Base-by-base conservation (phyloP, 2,888 invertebrate species). In the Cacoxenus indagator region DNA sequence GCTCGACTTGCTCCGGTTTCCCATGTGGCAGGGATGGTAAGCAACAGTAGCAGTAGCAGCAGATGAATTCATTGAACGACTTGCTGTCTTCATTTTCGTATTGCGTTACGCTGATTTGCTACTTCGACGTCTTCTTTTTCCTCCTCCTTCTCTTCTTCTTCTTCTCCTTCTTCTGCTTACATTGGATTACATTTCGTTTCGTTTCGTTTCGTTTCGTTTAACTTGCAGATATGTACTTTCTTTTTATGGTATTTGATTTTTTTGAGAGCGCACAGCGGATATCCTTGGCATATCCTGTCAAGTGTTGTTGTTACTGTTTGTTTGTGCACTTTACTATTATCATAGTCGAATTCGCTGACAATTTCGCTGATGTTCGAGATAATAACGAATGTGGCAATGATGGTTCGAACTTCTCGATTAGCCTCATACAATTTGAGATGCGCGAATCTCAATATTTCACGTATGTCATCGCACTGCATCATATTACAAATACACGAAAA, bases 221-320 rank as follows among this genome's bases (percentile, higher is more conserved):
- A 8, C 17, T 48, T 48, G 14, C 48, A 5, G 9, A 17, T 48
- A 19, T 19, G 48, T 48, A 17, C 17, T 19, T 48, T 48, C 8
- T 48, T 19, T 48, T 17, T 6, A 9, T 51, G 8, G 19, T 22
- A 9, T 19, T 51, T 19, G 17, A 6, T 51, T 22, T 43, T 27
- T 55, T 55, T 55, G 55, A 9, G 37, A 14, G 31, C 22, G 29
- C 19, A 22, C 31, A 59, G 19, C 59, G 59, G 59, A 59, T 59
- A 59, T 59, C 59, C 59, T 59, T 59, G 59, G 31, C 59, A 59
- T 31, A 59, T 59, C 59, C 59, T 59, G 59, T 59, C 59, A 29
- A 31, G 31, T 51, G 22, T 17, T 9, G 14, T 11, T 2, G 4
- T 24, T 22, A 24, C 22, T 26, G 54, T 24, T 22, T 14, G 17